Evolutionary conservation across 2,888 invertebrate genomes (phyloP).

Genomic region (Clostera curtula): DNA sequence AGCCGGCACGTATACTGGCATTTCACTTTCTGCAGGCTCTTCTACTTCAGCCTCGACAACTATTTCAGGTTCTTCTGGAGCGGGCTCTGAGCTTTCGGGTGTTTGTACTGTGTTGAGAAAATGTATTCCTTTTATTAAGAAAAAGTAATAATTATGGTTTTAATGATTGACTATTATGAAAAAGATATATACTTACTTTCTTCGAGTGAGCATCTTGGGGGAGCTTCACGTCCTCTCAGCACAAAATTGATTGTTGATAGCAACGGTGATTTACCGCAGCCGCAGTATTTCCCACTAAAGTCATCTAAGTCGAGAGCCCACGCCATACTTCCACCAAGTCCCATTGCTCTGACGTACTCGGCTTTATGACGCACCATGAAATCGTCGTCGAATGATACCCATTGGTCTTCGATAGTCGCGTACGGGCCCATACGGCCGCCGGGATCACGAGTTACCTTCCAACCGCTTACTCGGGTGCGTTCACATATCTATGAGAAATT

Average conservation of each 20-base stretch:
- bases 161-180: neutral
- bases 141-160: conserved; percentile 9
- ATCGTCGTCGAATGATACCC: conserved; percentile 95
- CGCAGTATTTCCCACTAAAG: conserved; percentile 83
- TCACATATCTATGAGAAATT: conserved; percentile 82
- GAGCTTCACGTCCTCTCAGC: conserved; percentile 79
- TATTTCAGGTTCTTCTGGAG: conserved; percentile 5
- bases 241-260: conserved; percentile 87
- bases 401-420: conserved; percentile 88
- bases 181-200: conserved; percentile 42
- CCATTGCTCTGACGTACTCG: conserved; percentile 85
- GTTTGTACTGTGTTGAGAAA: conserved; percentile 21
- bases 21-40: too few relatives aligned
- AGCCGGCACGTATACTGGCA: conserved; percentile 5
- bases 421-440: conserved; percentile 91
- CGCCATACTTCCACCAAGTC: conserved; percentile 90
- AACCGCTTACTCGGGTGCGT: conserved; percentile 82
- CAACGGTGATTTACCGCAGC: conserved; percentile 87
- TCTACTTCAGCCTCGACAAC: too few relatives aligned
- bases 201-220: conserved; percentile 66
- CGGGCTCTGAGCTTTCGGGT: conserved; percentile 11
- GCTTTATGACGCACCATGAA: conserved; percentile 89
- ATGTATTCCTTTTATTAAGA: conserved; percentile 1
- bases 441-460: conserved; percentile 85
- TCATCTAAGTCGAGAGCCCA: conserved; percentile 94